phyloP scores from a whole-genome alignment of 2,797 vertebrate genomes.

The Myotis findleyi region DNA sequence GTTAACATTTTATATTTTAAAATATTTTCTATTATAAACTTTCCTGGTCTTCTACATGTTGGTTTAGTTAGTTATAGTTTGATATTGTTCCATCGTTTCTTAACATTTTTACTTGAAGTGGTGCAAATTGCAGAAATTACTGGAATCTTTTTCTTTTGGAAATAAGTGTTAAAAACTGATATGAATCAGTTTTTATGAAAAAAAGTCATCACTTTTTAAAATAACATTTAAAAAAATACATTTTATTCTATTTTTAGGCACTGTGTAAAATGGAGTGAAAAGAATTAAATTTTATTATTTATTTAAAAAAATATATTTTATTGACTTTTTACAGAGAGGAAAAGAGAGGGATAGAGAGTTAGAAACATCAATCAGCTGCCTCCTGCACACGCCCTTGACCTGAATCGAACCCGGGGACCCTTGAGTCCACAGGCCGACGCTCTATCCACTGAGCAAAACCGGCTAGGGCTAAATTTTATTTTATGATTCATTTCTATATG shows the following conservation, averaged over 20 bases:
- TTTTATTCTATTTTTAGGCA: slow-evolving; percentile 38
- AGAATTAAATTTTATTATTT: slow-evolving; percentile 47
- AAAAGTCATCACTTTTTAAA: neutral
- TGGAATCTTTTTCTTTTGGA: slow-evolving; percentile 37
- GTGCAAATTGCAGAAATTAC: slow-evolving; percentile 55
- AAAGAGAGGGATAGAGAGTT: too few relatives aligned
- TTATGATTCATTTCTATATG: slow-evolving; percentile 51
- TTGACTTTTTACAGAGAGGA: too few relatives aligned
- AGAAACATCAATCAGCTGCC: too few relatives aligned
- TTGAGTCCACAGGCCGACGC: too few relatives aligned
- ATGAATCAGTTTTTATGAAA: neutral
- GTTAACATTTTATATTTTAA: slow-evolving; percentile 58
- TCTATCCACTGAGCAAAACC: too few relatives aligned
- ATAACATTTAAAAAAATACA: neutral
- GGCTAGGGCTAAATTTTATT: slow-evolving; percentile 12
- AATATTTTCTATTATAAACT: slow-evolving; percentile 44
- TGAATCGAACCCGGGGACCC: too few relatives aligned
- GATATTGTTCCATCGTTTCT: slow-evolving; percentile 22
- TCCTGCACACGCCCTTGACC: too few relatives aligned
- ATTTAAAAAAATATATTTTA: neutral
- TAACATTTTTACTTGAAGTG: slow-evolving; percentile 61
- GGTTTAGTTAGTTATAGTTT: slow-evolving; percentile 52
- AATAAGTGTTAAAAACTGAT: slow-evolving; percentile 48
- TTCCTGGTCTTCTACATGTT: slow-evolving; percentile 33
- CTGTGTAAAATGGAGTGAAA: slow-evolving; percentile 41